These are phyloP conservation scores for Drosophila rufa DNA, from an alignment of 1,140 invertebrate species.

Conservation along the genomic window DNA sequence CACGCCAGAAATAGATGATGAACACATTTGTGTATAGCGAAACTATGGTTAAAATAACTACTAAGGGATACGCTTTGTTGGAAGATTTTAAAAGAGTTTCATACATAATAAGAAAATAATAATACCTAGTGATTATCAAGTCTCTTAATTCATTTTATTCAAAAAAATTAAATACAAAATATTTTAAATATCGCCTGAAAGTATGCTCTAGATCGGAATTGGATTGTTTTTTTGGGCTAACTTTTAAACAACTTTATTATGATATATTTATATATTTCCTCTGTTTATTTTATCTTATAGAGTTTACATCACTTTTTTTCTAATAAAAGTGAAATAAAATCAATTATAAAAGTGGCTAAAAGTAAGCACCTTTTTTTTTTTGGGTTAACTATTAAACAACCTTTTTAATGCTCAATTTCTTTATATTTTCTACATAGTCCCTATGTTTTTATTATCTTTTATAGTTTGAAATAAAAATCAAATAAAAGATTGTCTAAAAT, in stretches of 20 bases:
- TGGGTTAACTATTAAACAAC: no score
- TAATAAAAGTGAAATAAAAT: no score
- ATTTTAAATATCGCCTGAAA: not conserved
- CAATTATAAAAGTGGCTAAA: no score
- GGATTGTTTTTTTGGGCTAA: not conserved
- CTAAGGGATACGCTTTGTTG: not conserved
- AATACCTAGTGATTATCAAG: not conserved
- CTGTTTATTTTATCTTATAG: not conserved
- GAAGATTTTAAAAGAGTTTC: not conserved
- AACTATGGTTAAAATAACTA: conserved; percentile 4
- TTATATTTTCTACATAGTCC: not conserved
- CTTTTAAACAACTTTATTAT: not conserved
- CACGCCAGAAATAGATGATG: conserved; percentile 31
- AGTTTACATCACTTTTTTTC: no score
- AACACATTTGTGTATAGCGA: conserved; percentile 25
- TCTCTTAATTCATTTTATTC: not conserved
- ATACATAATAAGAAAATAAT: not conserved
- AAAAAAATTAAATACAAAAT: not conserved
- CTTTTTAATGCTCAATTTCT: not conserved
- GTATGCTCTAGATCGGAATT: not conserved
- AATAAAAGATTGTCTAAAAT: no score
- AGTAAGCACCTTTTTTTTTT: no score
- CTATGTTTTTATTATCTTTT: not conserved
- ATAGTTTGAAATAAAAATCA: no score
- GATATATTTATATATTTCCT: not conserved